Conservation (phyloP, 2,113 vertebrate genomes). For the Euleptes europaea region DNA sequence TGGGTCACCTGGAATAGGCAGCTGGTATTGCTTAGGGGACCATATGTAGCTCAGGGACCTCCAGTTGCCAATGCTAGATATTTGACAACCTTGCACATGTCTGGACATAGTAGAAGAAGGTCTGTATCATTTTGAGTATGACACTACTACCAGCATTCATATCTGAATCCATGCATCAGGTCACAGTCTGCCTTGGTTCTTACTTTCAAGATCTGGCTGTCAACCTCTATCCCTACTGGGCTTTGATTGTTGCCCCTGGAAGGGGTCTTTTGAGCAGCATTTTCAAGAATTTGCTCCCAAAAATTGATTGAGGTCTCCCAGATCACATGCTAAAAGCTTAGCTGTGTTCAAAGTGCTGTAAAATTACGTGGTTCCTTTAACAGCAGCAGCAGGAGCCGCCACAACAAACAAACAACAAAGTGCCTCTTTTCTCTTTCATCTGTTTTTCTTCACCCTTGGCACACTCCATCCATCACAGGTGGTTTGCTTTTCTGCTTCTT, state of each 20-base stretch:
- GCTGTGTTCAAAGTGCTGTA: fast-evolving
- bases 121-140: not conserved
- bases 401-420: not conserved
- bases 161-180: not conserved
- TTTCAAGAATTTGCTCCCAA: conserved; percentile 18
- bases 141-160: not conserved
- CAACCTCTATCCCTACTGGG: not conserved
- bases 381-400: not conserved
- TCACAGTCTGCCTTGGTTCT: not conserved
- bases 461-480: not conserved
- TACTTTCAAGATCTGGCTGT: not conserved
- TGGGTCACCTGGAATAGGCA: too few relatives aligned
- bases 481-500: fast-evolving
- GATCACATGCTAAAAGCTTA: not conserved
- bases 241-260: not conserved
- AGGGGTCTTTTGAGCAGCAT: not conserved
- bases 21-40: too few relatives aligned
- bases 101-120: not conserved
- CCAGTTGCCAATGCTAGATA: too few relatives aligned
- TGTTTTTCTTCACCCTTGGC: conserved; percentile 16
- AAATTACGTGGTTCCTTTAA: not conserved
- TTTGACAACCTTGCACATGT: not conserved
- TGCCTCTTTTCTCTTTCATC: not conserved
- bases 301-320: not conserved
- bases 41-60: too few relatives aligned